phyloP scores from a whole-genome alignment of 2,797 vertebrate species.

The Amazonetta brasiliensis region DNA sequence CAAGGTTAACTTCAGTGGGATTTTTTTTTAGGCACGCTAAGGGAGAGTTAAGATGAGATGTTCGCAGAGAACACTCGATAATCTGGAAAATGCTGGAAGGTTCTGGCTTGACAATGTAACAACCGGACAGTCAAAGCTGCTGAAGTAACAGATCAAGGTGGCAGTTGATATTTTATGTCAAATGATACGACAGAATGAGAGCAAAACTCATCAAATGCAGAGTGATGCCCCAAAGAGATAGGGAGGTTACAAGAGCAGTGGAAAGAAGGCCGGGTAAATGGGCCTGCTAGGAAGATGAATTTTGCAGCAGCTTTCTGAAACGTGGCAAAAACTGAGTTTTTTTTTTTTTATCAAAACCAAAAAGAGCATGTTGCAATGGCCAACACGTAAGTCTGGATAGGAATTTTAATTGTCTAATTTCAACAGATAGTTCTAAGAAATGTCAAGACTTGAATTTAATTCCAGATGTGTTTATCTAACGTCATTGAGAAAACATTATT shows the following conservation, averaged over 20 bases:
- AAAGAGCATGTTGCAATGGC: background rate
- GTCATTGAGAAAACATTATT: accelerated
- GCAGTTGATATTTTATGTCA: background rate
- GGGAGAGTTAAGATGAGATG: background rate
- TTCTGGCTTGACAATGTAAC: background rate
- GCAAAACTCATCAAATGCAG: background rate
- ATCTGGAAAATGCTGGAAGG: background rate
- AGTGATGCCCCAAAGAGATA: background rate
- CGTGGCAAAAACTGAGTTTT: background rate
- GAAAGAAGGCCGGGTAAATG: background rate
- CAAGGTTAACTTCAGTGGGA: background rate
- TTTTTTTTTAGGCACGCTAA: background rate
- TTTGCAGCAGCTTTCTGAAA: background rate
- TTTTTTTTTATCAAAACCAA: background rate
- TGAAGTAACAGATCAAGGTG: background rate
- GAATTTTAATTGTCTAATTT: background rate
- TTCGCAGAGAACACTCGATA: background rate
- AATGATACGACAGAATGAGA: background rate
- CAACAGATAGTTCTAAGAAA: background rate
- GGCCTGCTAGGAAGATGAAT: background rate
- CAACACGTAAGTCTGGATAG: background rate
- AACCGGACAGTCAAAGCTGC: background rate
- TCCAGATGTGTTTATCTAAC: background rate
- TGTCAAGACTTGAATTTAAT: background rate
- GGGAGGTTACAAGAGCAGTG: background rate